Evolutionary conservation across 1,140 invertebrate species (phyloP).

Genomic region (Drosophila aff.): DNA sequence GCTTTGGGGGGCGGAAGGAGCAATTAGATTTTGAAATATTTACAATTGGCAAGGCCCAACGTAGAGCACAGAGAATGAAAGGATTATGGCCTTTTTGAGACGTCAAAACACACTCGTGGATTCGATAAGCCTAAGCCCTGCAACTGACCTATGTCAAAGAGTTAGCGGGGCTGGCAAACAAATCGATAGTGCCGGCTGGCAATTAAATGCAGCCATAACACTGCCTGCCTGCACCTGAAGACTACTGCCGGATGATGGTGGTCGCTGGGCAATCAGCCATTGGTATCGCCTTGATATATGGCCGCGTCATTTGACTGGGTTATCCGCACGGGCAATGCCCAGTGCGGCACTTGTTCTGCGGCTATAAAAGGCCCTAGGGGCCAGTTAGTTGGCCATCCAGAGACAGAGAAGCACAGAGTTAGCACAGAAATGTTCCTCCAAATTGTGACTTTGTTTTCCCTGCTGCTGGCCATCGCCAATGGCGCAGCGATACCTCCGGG

Average conservation of each 20-base stretch:
- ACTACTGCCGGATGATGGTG: conserved; percentile 15
- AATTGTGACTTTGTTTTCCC: conserved; percentile 16
- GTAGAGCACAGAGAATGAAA: background rate
- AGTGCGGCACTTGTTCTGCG: background rate
- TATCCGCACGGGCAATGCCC: conserved; percentile 25
- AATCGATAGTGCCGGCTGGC: conserved; percentile 17
- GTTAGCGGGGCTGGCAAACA: background rate
- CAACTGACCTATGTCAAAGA: conserved; percentile 37
- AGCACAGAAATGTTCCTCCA: conserved; percentile 33
- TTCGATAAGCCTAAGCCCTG: conserved; percentile 26
- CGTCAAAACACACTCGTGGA: conserved; percentile 31
- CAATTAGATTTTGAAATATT: conserved; percentile 49
- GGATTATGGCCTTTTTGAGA: conserved; percentile 22
- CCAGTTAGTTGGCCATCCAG: conserved; percentile 19
- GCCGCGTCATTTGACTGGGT: conserved; percentile 34
- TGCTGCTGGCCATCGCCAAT: conserved; percentile 19
- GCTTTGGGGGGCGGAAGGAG: conserved; percentile 19
- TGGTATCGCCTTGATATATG: conserved; percentile 36
- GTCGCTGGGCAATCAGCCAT: conserved; percentile 17
- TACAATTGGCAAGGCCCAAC: conserved; percentile 49
- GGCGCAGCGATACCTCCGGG: conserved; percentile 43
- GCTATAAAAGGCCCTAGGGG: conserved; percentile 37
- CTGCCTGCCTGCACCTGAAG: conserved; percentile 16
- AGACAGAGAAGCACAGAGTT: background rate
- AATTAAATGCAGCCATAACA: conserved; percentile 7